Percentiles rank a stretch among this genome's conserved stretches.
Evolutionary conservation across 2,797 vertebrate species (phyloP).

Genomic region (Spinus pinus): DNA sequence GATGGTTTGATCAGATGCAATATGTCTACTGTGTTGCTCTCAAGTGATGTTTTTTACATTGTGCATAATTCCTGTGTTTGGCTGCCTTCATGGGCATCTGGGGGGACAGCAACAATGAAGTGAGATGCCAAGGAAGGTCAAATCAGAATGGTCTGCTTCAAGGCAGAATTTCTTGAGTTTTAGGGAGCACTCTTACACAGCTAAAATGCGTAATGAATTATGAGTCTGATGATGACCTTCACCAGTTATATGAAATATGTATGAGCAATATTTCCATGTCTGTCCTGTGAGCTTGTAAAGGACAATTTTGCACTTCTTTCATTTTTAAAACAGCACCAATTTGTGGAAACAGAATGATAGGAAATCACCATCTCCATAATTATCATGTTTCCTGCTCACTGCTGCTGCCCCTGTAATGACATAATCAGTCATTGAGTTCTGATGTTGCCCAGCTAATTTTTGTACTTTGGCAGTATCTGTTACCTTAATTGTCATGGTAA

Average conservation of each 20-base stretch:
- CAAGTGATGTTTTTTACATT: background rate
- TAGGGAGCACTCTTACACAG: background rate
- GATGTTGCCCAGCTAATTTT: background rate
- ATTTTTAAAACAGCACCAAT: background rate
- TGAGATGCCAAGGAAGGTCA: background rate
- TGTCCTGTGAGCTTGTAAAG: background rate
- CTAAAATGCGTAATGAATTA: background rate
- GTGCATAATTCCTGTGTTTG: background rate
- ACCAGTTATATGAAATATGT: background rate
- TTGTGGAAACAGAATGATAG: background rate
- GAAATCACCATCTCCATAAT: background rate
- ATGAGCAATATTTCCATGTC: background rate
- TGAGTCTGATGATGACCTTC: background rate
- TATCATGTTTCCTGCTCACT: background rate
- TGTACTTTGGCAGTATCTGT: background rate
- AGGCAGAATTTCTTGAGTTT: background rate
- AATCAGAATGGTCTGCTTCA: background rate
- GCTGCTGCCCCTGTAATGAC: background rate
- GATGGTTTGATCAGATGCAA: background rate
- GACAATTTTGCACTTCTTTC: background rate
- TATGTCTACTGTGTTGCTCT: background rate
- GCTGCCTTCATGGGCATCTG: background rate
- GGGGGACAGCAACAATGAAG: background rate
- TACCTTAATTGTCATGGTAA: background rate
- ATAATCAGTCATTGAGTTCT: background rate